Base-by-base conservation (phyloP, 2,797 vertebrate genomes). In the Epinephelus coioides region DNA sequence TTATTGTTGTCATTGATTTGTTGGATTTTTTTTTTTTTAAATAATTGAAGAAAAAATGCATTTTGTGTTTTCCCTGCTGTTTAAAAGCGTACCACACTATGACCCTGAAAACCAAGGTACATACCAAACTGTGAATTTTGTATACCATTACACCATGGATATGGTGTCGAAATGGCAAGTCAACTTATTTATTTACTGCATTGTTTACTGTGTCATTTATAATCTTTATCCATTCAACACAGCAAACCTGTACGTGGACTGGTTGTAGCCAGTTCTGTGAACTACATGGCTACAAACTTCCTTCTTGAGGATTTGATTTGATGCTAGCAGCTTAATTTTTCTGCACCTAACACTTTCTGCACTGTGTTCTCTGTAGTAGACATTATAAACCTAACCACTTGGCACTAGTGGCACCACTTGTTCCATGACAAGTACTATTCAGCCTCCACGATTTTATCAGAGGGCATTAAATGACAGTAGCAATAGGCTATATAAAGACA, bases 391-490 rank as follows among this genome's bases (percentile, higher is more conserved):
- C 21, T 18, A 23, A 60, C 38, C 14, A 69, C 60, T 81, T 78
- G 44, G 57, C 73, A 53, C 14, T 17, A 67, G 43, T 44, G 69
- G 12, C 25, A 49, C 55, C 77, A 80, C 63, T 78, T 76, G 43
- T 81, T 61, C 19, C 23, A 61, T 60, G 14, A 71, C 23, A 43
- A 69, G 53, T 59, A 44, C n/a, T 50, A n/a, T 25, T 69, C 19
- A 76, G 17, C 30, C 57, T 55, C 2, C 5, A 73, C 25, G 53
- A 60, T 65, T 71, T 64, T 14, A 68, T 73, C 13, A 80, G 19
- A 69, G 23, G 6, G 6, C 18, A 69, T 13, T 49, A 55, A 5
- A 59, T 59, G 21, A 73, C 56, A 46, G 40, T 11, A 13, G 38
- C 14, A 72, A 44, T 68, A 49, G 1, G 15, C 4, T 17, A 47